Base-by-base conservation (phyloP, 37 sponge, comb jelly and placozoan species). In the Mnemiopsis leidyi region DNA sequence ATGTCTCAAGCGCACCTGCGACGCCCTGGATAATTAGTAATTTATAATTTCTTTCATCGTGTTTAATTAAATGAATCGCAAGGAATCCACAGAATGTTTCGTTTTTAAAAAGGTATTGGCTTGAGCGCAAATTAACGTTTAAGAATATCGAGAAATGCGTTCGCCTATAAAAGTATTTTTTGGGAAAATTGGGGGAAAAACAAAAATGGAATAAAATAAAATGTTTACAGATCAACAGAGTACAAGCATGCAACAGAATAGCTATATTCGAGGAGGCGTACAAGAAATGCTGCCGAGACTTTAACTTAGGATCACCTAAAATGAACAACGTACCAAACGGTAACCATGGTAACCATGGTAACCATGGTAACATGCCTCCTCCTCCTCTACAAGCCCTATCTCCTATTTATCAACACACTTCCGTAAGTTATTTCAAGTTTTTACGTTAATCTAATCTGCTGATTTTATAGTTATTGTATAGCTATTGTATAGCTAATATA, bases 211-310 rank as follows among this genome's bases (percentile, higher is more conserved):
- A n/a, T n/a, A n/a, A n/a, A n/a, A n/a, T n/a, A n/a, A n/a, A n/a
- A n/a, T n/a, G n/a, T n/a, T 77, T 39, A 16, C 90, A 85, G 90
- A 85, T 85, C 38, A 85, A 85, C 90, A 28, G 90, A n/a, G 90
- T 40, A 2, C 90, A 85, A 25, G 90, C 90, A 1, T 85, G 40
- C 30, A 38, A 85, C 24, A 85, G 90, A 39, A 85, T 77, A 77
- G 79, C 79, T 16, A 77, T 77, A 33, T 77, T 77, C 18, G 79
- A 77, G 79, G 79, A 77, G 32, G 79, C 79, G 33, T 77, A 77
- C 79, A 77, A 77, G 36, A 77, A 77, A 36, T 77, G 26, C 32
- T 77, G 79, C 79, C 33, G 79, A 16, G 79, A 77, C 33, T 77
- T 31, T 36, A 77, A 77, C 36, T 36, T 77, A 20, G 32, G 32